phyloP scores from a whole-genome alignment of 2,797 vertebrate genomes.

The Esox masquinongy region DNA sequence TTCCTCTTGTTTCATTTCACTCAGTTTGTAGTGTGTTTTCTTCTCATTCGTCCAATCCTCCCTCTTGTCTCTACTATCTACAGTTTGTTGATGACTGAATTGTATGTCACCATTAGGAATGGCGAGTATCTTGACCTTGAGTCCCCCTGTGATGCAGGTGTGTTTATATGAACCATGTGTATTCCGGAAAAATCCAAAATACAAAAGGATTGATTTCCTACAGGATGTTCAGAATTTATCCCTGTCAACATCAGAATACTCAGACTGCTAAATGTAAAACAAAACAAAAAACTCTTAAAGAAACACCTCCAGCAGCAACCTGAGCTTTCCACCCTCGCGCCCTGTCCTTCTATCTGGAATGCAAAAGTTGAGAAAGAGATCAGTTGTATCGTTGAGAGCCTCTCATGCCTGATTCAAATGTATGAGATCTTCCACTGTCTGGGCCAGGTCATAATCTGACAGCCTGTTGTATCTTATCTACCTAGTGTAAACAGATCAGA shows the following conservation, averaged over 20 bases:
- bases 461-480: constrained; percentile 51
- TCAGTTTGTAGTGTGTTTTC: neutral
- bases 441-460: constrained; percentile 49
- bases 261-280: neutral
- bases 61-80: neutral
- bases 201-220: neutral
- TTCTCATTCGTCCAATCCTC: neutral
- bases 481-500: constrained; percentile 53
- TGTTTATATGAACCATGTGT: neutral
- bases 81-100: neutral
- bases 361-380: neutral
- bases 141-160: neutral
- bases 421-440: constrained; percentile 25
- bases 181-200: neutral
- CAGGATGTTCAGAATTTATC: neutral
- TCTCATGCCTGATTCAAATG: constrained; percentile 4
- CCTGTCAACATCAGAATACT: neutral
- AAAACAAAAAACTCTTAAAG: neutral
- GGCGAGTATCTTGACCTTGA: neutral
- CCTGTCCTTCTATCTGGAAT: neutral
- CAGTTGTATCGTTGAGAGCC: neutral
- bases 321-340: neutral
- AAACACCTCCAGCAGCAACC: neutral
- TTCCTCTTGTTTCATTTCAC: neutral
- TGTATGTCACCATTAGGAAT: neutral